Evolutionary conservation across 2,888 invertebrate species (phyloP), one percentile per base, ranked within the genome.

Genomic region (Dryobotodes eremita): DNA sequence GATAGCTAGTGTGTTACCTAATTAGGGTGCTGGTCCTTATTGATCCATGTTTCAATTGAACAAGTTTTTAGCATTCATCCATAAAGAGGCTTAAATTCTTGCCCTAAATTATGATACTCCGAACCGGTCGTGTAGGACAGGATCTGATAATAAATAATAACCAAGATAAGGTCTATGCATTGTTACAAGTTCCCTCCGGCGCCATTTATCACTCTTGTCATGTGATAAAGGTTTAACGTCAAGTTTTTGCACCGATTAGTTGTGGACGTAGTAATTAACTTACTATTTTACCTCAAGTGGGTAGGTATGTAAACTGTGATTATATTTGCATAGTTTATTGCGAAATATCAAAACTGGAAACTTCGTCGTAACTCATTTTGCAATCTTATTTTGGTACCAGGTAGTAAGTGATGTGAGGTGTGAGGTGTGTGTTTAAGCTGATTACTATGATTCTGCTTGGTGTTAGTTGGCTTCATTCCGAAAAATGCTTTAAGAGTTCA

Each of bases 111-210:
- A 77, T 64, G 36, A n/a, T 75, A 31, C 77, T 69, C 53, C 59
- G 55, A 82, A 79, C 75, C 71, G 62, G 77, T 71, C 62, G n/a
- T 75, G 48, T 57, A 75, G 53, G 57, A 26, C 57, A 70, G 79
- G 65, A 84, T 86, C 79, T 79, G 82, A 82, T 84, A 70, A 77
- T 82, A 72, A 86, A 75, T 84, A 86, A 84, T 77, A 69, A 10
- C 42, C 53, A 36, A 79, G 87, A 86, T 82, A 86, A 53, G 20
- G 61, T 88, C 74, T 80, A 1, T 10, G 11, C 72, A 87, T 88
- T 89, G 86, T 89, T 85, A 5, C 48, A 66, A 65, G 77, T 80
- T 89, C 80, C 61, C 87, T 82, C 55, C 26, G 55, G 48, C 36
- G 48, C 65, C 46, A 68, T 85, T 84, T 88, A 84, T 76, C 64